Base-by-base conservation (phyloP, 2,888 invertebrate genomes). In the Phortica magna region DNA sequence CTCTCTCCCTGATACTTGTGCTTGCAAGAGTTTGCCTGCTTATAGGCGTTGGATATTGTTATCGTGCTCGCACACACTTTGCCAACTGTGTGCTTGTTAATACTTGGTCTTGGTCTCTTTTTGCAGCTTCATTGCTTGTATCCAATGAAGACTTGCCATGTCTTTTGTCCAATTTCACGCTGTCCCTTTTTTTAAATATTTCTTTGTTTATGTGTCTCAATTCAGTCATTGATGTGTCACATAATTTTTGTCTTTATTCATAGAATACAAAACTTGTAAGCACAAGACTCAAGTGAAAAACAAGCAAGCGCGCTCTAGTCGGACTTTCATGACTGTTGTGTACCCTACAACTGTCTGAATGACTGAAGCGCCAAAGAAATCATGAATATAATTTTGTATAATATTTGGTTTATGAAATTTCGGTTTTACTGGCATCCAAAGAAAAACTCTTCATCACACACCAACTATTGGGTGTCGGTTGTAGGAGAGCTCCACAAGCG, bases 1-100 rank as follows among this genome's bases (percentile, higher is more conserved):
- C 82, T 83, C 85, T 83, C 83, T 79, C 81, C 84, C 77, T 80
- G 81, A 84, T 83, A 82, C 43, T 17, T 43, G 17, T 1, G n/a
- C 17, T 4, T 17, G 17, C 17, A 67, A 41, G 39, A n/a, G 67
- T 41, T n/a, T 68, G 48, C n/a, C 48, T 14, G 2, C 17, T 43
- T 68, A 17, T 17, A 68, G 43, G 43, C 43, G 68, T 43, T 22
- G 31, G 7, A 53, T 48, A 12, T 70, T 19, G 31, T 65, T 65
- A 65, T 65, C 65, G 9, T 14, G 31, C 48, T 14, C 14, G 9
- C 48, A 48, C 48, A 48, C 48, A 6, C 64, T 64, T 14, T 64
- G 64, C 14, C 31, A 39, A 5, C 39, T 39, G 64, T 64, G 39
- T 14, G 64, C 64, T 64, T 68, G 48, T 68, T 48, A 43, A 48